phyloP scores from a whole-genome alignment of 2,113 vertebrate genomes.

The Pollachius pollachius region DNA sequence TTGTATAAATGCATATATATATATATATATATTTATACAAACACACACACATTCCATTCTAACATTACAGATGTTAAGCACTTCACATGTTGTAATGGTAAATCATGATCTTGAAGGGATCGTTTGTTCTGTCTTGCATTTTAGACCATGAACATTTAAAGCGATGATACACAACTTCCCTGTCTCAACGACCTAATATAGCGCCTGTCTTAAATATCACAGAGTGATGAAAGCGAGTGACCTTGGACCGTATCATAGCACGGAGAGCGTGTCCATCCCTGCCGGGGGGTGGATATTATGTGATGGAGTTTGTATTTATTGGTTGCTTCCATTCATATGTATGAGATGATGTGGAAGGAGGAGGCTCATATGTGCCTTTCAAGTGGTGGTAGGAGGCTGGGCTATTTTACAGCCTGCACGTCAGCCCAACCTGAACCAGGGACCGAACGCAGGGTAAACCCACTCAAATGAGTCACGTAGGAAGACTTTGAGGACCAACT shows the following conservation, averaged over 20 bases:
- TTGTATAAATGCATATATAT: conserved; percentile 4
- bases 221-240: conserved; percentile 20
- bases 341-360: conserved; percentile 36
- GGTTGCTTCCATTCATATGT: conserved; percentile 5
- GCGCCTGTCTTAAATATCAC: conserved; percentile 17
- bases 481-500: conserved; percentile 24
- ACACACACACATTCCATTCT: conserved; percentile 33
- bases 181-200: conserved; percentile 11
- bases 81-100: conserved; percentile 27
- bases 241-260: conserved; percentile 59
- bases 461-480: conserved; percentile 13
- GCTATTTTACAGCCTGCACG: conserved; percentile 13
- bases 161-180: not conserved
- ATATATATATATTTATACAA: conserved; percentile 34
- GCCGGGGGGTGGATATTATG: conserved; percentile 11
- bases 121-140: conserved; percentile 14
- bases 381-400: conserved; percentile 15
- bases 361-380: conserved; percentile 64
- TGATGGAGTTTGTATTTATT: conserved; percentile 18
- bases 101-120: conserved; percentile 16
- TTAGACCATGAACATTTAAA: not conserved
- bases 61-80: conserved; percentile 31
- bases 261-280: conserved; percentile 20
- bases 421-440: conserved; percentile 37
- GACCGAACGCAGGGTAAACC: conserved; percentile 19